Conservation (phyloP, 2,113 vertebrate species). For the Macquaria australasica region DNA sequence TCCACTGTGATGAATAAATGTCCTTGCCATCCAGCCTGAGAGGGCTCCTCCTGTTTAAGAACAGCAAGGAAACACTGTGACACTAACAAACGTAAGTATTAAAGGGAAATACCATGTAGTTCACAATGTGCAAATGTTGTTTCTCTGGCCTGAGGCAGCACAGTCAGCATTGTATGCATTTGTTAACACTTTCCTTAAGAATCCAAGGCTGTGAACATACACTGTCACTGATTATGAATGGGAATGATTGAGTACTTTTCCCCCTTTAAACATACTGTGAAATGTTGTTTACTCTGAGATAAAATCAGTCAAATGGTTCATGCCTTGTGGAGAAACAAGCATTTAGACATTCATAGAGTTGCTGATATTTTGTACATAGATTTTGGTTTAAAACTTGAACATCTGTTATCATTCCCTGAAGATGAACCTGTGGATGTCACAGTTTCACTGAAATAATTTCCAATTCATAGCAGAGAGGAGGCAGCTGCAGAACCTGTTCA, state of each 20-base stretch:
- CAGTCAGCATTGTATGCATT: not conserved
- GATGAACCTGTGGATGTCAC: constrained; percentile 16
- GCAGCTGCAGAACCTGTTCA: constrained; percentile 30
- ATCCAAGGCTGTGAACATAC: not conserved
- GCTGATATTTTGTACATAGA: constrained; percentile 13
- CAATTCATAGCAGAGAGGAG: constrained; percentile 11
- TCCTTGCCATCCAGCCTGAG: constrained; percentile 6
- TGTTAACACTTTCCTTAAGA: not conserved
- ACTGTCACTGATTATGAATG: not conserved
- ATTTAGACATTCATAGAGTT: not conserved
- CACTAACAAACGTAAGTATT: not conserved
- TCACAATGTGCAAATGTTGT: constrained; percentile 21
- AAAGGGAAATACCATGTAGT: constrained; percentile 1
- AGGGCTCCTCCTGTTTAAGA: constrained; percentile 35
- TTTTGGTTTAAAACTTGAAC: constrained; percentile 3
- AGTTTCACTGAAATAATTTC: constrained; percentile 37
- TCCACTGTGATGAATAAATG: constrained; percentile 40
- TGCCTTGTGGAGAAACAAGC: not conserved
- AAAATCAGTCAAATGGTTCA: not conserved
- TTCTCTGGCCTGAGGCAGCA: not conserved
- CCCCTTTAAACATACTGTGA: not conserved
- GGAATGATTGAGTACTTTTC: no score
- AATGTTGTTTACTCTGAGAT: not conserved
- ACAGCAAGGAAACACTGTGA: not conserved
- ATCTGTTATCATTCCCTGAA: constrained; percentile 14